Evolutionary conservation across 2,113 vertebrate species (phyloP), one percentile per base, ranked within the genome.

Genomic region (Nycticryphes semicollaris): DNA sequence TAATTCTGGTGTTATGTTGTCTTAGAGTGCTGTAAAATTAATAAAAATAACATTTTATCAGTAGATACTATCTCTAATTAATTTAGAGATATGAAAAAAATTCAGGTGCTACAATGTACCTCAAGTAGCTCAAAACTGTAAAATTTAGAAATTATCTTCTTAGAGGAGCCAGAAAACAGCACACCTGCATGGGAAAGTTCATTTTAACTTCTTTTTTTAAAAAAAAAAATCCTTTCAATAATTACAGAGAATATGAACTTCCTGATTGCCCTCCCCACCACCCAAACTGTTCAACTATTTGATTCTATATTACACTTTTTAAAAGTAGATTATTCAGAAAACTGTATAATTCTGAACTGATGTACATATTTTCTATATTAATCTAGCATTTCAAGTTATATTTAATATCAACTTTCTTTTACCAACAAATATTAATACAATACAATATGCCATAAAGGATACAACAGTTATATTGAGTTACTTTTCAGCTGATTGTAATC

Each of bases 141-240:
- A 93, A 96, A 96, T 92, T 93, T 94, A 96, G 69, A 94, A 92
- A 89, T 92, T 90, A 83, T 95, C 95, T 97, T 97, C 96, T 96
- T 69, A 94, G 95, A 91, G 72, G 84, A 93, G 74, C 87, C 95
- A 97, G 95, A 95, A 95, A 95, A 87, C 93, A 96, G 87, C 91
- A 93, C 28, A 97, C 91, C 95, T 97, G 94, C 41, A 84, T 87
- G 83, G 95, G 87, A 96, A 94, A 96, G 94, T 66, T 87, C 1
- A 83, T 94, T 97, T 90, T 92, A 97, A 97, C 85, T 76, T 70
- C 2, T 86, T 70, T 69, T 83, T 70, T 27, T 28, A 10, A 17
- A 30, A 16, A 3, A 56, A 56, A 74, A 84, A 87, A 53, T 27
- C 37, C 54, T 84, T 82, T 86, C 73, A 79, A 20, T 43, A 89